These are phyloP conservation scores for Myotis vivesi DNA, from an alignment of 2,797 vertebrate genomes.

Conservation along the genomic window DNA sequence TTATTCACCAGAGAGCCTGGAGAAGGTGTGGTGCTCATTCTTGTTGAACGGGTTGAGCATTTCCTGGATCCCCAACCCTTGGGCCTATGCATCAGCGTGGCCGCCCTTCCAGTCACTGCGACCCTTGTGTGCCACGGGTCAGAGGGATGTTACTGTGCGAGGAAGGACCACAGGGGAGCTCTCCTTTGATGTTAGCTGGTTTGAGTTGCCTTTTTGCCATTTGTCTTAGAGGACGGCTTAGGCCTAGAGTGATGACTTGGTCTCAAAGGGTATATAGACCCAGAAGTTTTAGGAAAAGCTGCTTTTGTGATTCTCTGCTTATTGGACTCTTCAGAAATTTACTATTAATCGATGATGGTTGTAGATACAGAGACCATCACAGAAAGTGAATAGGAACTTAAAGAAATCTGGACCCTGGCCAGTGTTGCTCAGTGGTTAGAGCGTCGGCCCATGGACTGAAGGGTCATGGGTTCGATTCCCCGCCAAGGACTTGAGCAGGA, in stretches of 20 bases:
- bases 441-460: too few relatives aligned
- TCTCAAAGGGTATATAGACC: background rate
- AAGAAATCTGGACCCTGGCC: background rate
- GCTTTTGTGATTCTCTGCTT: background rate
- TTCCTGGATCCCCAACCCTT: constrained; percentile 32
- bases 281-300: background rate
- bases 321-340: background rate
- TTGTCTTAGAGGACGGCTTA: background rate
- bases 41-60: constrained; percentile 29
- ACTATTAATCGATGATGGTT: background rate
- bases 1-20: background rate
- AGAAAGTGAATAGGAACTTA: background rate
- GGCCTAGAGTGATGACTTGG: background rate
- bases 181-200: background rate
- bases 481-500: too few relatives aligned
- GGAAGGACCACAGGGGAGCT: background rate
- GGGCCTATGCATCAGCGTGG: background rate
- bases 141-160: background rate
- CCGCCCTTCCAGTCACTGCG: background rate
- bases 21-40: constrained; percentile 1
- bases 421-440: too few relatives aligned
- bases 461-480: too few relatives aligned
- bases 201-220: background rate
- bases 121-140: background rate
- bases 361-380: background rate